These are phyloP conservation scores for Hepsetus odoe DNA, from an alignment of 2,113 vertebrate genomes.

Conservation along the genomic window DNA sequence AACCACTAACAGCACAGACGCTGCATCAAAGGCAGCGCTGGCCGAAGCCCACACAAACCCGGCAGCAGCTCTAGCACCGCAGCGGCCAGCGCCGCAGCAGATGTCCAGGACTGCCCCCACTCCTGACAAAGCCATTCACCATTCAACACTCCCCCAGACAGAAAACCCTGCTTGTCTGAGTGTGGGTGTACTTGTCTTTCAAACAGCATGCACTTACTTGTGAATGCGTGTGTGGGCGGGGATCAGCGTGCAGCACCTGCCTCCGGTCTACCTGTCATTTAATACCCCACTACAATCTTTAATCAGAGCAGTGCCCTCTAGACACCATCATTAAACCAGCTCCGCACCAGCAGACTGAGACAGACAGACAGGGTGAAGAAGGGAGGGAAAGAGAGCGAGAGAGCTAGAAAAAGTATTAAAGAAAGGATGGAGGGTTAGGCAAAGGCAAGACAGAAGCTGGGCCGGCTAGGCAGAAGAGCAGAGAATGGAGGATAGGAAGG, in stretches of 20 bases:
- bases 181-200: not conserved
- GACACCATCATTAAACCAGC: conserved; percentile 45
- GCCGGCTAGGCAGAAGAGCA: not conserved
- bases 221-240: conserved; percentile 1
- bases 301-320: conserved; percentile 34
- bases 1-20: conserved; percentile 42
- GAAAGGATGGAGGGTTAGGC: not conserved
- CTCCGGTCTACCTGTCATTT: conserved; percentile 55
- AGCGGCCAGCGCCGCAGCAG: conserved; percentile 69
- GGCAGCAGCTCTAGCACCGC: conserved; percentile 22
- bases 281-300: conserved; percentile 34
- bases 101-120: conserved; percentile 67
- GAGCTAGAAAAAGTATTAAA: not conserved
- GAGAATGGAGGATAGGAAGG: not conserved
- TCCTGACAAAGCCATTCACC: conserved; percentile 2
- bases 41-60: conserved; percentile 54
- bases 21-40: conserved; percentile 67
- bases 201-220: conserved; percentile 21
- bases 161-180: conserved; percentile 4
- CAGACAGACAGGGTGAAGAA: conserved; percentile 25
- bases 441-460: not conserved
- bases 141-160: conserved; percentile 13
- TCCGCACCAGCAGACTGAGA: not conserved
- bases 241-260: conserved; percentile 48
- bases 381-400: not conserved